Evolutionary conservation across 2,113 vertebrate species (phyloP).

Genomic region (Apodemus sylvaticus): DNA sequence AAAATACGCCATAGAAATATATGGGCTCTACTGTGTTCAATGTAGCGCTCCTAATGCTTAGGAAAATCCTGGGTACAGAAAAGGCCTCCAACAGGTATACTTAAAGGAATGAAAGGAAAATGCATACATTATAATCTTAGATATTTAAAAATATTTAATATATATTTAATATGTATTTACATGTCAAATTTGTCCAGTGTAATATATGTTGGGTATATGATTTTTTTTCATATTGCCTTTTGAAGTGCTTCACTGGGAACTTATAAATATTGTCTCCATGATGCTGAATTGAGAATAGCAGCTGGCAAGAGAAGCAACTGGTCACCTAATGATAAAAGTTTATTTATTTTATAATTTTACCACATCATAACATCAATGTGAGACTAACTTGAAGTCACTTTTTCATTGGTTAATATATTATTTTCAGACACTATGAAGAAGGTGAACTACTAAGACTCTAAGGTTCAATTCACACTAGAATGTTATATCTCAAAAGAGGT

Average conservation of each 20-base stretch:
- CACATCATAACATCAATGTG: not conserved
- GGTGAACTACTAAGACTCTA: not conserved
- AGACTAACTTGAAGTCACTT: not conserved
- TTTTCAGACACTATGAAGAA: not conserved
- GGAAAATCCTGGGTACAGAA: not conserved
- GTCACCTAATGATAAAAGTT: not conserved
- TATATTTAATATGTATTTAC: not conserved
- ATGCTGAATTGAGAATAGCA: not conserved
- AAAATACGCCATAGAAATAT: not conserved
- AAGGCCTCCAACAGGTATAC: not conserved
- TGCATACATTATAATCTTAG: not conserved
- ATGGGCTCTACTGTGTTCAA: not conserved
- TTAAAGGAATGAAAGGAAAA: not conserved
- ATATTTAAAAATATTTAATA: not conserved
- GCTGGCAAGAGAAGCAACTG: not conserved
- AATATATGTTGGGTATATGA: not conserved
- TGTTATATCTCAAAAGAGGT: not conserved
- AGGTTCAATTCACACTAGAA: not conserved
- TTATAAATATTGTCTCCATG: not conserved
- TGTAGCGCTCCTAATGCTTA: not conserved
- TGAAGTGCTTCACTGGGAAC: not conserved
- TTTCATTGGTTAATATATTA: not conserved
- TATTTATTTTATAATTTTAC: not conserved
- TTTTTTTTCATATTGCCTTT: not conserved
- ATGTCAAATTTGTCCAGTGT: not conserved